Percentiles rank a stretch among this genome's conserved stretches.
Evolutionary conservation across 2,888 invertebrate genomes (phyloP).

Genomic region (Griposia aprilina): DNA sequence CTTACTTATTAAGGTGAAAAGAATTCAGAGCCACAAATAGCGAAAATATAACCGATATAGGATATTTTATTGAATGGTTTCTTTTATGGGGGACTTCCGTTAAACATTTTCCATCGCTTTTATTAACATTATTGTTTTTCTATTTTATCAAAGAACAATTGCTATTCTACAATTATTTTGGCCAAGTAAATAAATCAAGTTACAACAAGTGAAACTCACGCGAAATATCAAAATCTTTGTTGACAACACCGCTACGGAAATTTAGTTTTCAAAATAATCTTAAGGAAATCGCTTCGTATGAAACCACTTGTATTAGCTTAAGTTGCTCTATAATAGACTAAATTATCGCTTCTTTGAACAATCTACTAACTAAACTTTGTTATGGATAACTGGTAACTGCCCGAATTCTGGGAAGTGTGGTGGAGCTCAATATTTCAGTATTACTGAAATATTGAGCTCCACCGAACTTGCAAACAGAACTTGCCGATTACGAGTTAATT

Average conservation of each 20-base stretch:
- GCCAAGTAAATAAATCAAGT: constrained; percentile 21
- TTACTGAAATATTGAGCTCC: too few relatives aligned
- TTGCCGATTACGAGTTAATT: too few relatives aligned
- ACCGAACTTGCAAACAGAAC: too few relatives aligned
- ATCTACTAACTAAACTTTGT: constrained; percentile 37
- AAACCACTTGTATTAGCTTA: constrained; percentile 18
- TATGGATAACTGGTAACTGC: constrained; percentile 38
- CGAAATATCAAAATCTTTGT: not conserved
- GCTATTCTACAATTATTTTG: not conserved
- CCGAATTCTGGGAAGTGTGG: constrained; percentile 40
- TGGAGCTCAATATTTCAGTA: constrained; percentile 29
- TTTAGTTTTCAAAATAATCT: constrained; percentile 15
- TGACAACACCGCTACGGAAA: constrained; percentile 22
- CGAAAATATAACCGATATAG: too few relatives aligned
- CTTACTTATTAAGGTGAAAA: not conserved
- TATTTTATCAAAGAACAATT: not conserved
- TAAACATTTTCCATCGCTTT: not conserved
- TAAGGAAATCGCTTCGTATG: constrained; percentile 16
- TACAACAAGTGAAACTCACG: not conserved
- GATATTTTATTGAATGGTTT: not conserved
- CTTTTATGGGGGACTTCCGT: not conserved
- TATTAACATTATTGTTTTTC: not conserved
- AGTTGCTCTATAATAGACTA: constrained; percentile 23
- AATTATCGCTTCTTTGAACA: constrained; percentile 38
- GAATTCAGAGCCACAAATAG: not conserved